Evolutionary conservation across 2,888 invertebrate species (phyloP).

Genomic region (Syrista parreyssii): DNA sequence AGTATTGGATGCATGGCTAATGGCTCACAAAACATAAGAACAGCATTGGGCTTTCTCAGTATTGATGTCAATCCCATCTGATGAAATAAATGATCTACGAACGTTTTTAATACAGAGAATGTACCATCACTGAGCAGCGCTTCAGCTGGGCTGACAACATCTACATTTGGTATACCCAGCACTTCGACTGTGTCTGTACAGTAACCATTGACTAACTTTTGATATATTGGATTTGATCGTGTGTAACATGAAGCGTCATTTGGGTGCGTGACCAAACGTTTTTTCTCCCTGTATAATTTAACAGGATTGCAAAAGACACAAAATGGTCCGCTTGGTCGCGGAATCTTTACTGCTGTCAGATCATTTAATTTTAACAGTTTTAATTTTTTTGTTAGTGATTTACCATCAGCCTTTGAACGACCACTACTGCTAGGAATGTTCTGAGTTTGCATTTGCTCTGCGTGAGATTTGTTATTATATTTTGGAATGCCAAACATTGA

Average conservation of each 20-base stretch:
- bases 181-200: conserved; percentile 60
- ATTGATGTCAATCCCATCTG: conserved; percentile 60
- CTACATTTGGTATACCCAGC: conserved; percentile 63
- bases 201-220: conserved; percentile 62
- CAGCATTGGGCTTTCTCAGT: conserved; percentile 60
- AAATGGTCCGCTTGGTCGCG: conserved; percentile 61
- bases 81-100: conserved; percentile 63
- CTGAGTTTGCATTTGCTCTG: conserved; percentile 44
- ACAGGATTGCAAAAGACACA: conserved; percentile 63
- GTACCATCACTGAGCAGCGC: conserved; percentile 59
- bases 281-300: conserved; percentile 60
- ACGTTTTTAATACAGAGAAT: conserved; percentile 60
- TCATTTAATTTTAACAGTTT: conserved; percentile 55
- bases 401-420: conserved; percentile 53
- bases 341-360: conserved; percentile 46
- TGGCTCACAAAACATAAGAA: conserved; percentile 65
- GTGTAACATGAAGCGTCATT: conserved; percentile 55
- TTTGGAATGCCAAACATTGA: conserved; percentile 63
- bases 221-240: conserved; percentile 57
- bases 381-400: conserved; percentile 54
- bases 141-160: conserved; percentile 63
- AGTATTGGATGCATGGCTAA: conserved; percentile 59
- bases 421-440: conserved; percentile 24
- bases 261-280: conserved; percentile 51
- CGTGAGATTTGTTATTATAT: conserved; percentile 50